Base-by-base conservation (phyloP, 2,113 vertebrate species). In the Notothenia rossii region DNA sequence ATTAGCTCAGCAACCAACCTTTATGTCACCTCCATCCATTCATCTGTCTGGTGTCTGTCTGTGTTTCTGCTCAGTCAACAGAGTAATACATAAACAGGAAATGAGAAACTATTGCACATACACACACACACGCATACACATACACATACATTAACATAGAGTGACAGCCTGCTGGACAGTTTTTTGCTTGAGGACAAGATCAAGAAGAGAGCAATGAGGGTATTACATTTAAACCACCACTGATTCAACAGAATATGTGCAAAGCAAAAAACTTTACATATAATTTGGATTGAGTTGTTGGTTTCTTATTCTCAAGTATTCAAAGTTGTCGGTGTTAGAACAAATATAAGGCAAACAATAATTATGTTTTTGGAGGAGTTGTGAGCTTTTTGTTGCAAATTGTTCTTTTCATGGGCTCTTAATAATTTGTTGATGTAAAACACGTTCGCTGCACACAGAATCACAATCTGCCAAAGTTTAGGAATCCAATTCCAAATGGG, bases 41-140 rank as follows among this genome's bases (percentile, higher is more conserved):
- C 29, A 33, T 76, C 48, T 55, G 12, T 69, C 58, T 29, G 29
- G 43, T 55, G 12, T 69, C 55, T 20, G 5, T 65, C n/a, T 60
- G 63, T 75, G 69, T 76, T 55, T 80, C 49, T 56, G 60, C 25
- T 72, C 51, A 40, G 29, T 72, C 33, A 67, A 84, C 68, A 72
- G 25, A 58, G 36, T 43, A n/a, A 56, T 67, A 71, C 43, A 75
- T 36, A 33, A 50, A 66, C 69, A 77, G 77, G 82, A 90, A 79
- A 88, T 90, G 74, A 85, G 60, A 82, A 51, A 53, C 33, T 48
- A 22, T 49, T 14, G 13, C 13, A 1, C 53, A 17, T 33, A 73
- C 25, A 63, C 20, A 53, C 48, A 59, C 14, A 59, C 7, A 55
- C 12, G 17, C 18, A 63, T 54, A 22, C 25, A 60, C 33, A 76